Percentiles rank a stretch among this genome's conserved stretches.
These are phyloP conservation scores for Siderastrea radians DNA, from an alignment of 92 coral and sea anemone genomes.

Conservation along the genomic window DNA sequence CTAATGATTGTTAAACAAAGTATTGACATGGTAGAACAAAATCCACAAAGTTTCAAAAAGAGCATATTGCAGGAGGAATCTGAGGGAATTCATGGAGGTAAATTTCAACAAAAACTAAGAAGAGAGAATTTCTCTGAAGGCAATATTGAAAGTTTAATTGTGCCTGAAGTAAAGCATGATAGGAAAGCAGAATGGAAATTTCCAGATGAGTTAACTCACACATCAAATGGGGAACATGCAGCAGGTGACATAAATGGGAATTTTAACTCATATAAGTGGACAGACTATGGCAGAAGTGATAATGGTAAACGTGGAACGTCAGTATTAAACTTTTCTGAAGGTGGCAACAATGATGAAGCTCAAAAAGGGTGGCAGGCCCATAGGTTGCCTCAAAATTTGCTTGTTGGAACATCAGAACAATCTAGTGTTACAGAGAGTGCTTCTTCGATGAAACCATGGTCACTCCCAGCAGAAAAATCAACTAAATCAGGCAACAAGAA, in stretches of 20 bases:
- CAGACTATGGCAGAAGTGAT: neutral
- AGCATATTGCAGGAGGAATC: neutral
- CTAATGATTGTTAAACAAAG: neutral
- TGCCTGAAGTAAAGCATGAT: slow-evolving; percentile 8
- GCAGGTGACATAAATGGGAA: neutral
- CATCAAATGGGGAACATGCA: neutral
- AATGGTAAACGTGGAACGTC: neutral
- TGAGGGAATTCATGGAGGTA: too few relatives aligned
- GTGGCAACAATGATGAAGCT: neutral
- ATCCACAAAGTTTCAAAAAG: neutral
- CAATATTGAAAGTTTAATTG: slow-evolving; percentile 10
- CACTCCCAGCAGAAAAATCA: too few relatives aligned
- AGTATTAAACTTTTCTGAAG: slow-evolving; percentile 23
- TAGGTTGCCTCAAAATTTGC: neutral
- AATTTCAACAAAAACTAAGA: neutral
- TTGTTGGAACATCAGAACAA: neutral
- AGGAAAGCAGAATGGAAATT: neutral
- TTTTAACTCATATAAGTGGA: neutral
- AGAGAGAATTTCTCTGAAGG: neutral
- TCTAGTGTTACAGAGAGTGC: neutral
- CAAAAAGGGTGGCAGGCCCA: neutral
- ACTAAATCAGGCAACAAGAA: neutral
- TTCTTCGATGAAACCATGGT: neutral
- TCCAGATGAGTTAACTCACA: neutral
- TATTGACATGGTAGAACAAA: neutral